Evolutionary conservation across 1,140 invertebrate genomes (phyloP).

Genomic region (Drosophila pallidifrons): DNA sequence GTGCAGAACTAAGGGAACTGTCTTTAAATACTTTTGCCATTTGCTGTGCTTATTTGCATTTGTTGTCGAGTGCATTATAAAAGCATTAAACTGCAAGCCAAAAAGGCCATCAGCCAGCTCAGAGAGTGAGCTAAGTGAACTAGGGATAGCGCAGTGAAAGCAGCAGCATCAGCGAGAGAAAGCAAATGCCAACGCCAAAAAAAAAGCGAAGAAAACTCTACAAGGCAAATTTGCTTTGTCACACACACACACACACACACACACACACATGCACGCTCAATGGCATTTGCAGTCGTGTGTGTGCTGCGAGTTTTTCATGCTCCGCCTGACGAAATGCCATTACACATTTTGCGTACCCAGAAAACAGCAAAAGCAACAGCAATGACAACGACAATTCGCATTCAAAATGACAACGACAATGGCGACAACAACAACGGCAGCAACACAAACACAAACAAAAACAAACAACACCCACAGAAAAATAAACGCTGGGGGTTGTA

Average conservation of each 20-base stretch:
- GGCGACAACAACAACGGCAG: conserved; percentile 45
- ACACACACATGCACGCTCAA: conserved; percentile 14
- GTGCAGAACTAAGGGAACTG: not conserved
- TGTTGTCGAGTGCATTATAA: conserved; percentile 73
- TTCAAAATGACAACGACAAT: conserved; percentile 77
- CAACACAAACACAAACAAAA: conserved; percentile 54
- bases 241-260: conserved; percentile 35
- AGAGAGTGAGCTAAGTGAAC: not conserved
- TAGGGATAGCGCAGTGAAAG: not conserved
- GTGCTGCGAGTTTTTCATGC: conserved; percentile 70
- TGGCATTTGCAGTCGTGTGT: conserved; percentile 30
- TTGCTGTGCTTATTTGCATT: conserved; percentile 51
- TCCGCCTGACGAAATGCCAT: conserved; percentile 80
- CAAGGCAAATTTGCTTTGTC: conserved; percentile 61
- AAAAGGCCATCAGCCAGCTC: conserved; percentile 32
- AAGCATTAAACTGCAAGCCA: conserved; percentile 72
- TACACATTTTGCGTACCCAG: conserved; percentile 78
- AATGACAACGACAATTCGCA: conserved; percentile 67
- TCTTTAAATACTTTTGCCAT: conserved; percentile 52
- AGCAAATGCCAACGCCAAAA: conserved; percentile 37
- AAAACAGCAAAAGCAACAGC: conserved; percentile 53
- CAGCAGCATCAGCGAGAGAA: not conserved
- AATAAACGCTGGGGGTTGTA: conserved; percentile 80
- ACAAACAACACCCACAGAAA: conserved; percentile 69
- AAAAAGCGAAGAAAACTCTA: conserved; percentile 12